Conservation (phyloP, 92 coral and sea anemone species). For the Umimayanthus chanpuru region DNA sequence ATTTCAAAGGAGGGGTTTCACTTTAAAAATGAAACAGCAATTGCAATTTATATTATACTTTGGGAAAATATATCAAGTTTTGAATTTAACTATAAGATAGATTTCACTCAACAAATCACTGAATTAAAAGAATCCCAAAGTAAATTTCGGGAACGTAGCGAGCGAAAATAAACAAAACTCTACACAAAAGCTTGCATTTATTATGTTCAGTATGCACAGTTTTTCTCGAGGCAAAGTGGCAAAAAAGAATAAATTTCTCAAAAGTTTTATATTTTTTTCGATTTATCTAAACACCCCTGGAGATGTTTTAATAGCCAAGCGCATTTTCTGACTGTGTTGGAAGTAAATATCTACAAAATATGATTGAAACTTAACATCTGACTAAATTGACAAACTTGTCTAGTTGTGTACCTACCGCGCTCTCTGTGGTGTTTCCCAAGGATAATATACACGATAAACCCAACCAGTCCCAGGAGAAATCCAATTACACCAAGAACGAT, state of each 20-base stretch:
- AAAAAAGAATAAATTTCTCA: no score
- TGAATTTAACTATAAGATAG: background rate
- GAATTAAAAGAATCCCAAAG: no score
- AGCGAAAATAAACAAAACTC: background rate
- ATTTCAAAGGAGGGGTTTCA: background rate
- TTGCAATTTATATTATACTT: background rate
- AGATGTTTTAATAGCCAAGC: background rate
- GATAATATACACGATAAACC: slow-evolving; percentile 19
- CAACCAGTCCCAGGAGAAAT: background rate
- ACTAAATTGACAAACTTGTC: background rate
- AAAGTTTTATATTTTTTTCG: no score
- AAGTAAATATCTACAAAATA: background rate
- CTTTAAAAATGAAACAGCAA: background rate
- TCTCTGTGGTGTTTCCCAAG: slow-evolving; percentile 22
- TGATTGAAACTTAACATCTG: background rate
- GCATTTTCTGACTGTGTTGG: background rate
- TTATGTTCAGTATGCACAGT: background rate
- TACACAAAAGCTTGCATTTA: background rate
- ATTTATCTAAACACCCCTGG: no score
- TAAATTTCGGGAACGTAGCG: background rate
- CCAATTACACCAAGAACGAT: slow-evolving; percentile 15
- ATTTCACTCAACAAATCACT: background rate
- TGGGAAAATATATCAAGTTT: background rate
- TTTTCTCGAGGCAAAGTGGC: no score
- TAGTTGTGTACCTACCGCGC: background rate